Base-by-base conservation (phyloP, 2,888 invertebrate species). In the Temnothorax rugatulus region DNA sequence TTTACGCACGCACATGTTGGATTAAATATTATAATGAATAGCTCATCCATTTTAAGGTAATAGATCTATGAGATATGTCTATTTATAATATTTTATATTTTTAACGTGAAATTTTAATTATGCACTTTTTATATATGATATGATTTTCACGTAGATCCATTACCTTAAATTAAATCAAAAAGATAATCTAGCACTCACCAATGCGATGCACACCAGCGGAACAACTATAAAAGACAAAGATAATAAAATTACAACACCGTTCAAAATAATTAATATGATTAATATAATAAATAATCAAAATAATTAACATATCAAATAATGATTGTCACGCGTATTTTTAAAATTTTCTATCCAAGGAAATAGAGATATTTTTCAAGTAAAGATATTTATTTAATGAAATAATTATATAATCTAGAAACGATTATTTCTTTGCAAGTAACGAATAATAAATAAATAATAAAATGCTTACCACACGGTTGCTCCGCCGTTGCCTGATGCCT, bases 371-470 rank as follows among this genome's bases (percentile, higher is more conserved):
- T 63, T 63, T 38, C 9, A 34, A 61, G 5, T 15, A n/a, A 61
- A 18, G 4, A 38, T n/a, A 63, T 63, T 63, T n/a, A 63, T 63
- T 63, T 63, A 63, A 63, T 41, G 0, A 63, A 41, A 41, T 41
- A 61, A 11, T 63, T 63, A n/a, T 4, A 63, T 11, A 38, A 38
- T 63, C 5, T 0, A 34, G 38, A 63, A 63, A 38, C 2, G 9
- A 61, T n/a, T 11, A 21, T 38, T 34, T 41, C n/a, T 41, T 5
- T 63, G 29, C 29, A 59, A 59, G 4, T 4, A 4, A 59, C 5
- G 2, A 63, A 21, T 63, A 63, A 63, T 41, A 63, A 63, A 63
- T 38, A 41, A 63, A 63, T n/a, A 59, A 29, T 59, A 38, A 41
- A 63, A 63, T 11, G 41, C 13, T 41, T 13, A 63, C 41, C 11